A percentile compares a stretch with the other conserved stretches of the same genome.
Conservation (phyloP, 2,797 vertebrate species). For the Avahi laniger region DNA sequence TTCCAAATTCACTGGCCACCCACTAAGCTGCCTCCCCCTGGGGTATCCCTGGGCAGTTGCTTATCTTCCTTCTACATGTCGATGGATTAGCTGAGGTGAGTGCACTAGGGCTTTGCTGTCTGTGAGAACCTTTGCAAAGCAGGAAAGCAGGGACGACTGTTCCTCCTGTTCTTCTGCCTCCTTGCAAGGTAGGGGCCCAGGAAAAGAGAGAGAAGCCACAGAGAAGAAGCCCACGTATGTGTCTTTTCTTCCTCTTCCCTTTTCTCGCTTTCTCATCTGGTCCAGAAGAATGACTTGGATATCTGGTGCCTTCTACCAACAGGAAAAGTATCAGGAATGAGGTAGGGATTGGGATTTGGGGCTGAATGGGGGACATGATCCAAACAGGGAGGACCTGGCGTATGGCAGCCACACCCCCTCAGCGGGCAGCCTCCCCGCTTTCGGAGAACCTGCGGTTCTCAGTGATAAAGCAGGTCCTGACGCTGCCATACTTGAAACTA, state of each 20-base stretch:
- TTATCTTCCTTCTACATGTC: background rate
- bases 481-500: background rate
- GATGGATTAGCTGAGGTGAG: background rate
- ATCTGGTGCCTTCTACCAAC: background rate
- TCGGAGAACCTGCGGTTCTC: background rate
- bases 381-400: background rate
- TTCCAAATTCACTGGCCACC: background rate
- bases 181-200: background rate
- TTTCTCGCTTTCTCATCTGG: background rate
- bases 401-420: background rate
- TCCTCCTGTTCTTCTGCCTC: background rate
- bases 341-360: background rate
- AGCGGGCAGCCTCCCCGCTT: background rate
- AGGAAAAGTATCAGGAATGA: background rate
- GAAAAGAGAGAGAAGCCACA: background rate
- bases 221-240: background rate
- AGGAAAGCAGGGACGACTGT: background rate
- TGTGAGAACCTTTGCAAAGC: background rate
- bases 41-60: background rate
- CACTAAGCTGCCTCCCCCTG: fast-evolving
- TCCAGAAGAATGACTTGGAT: background rate
- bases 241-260: background rate
- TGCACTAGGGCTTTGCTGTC: background rate
- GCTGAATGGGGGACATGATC: background rate
- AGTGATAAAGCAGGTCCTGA: background rate